A percentile compares a stretch with the other conserved stretches of the same genome.
phyloP scores from a whole-genome alignment of 2,888 invertebrate species.

The Nemapogon koenigi region DNA sequence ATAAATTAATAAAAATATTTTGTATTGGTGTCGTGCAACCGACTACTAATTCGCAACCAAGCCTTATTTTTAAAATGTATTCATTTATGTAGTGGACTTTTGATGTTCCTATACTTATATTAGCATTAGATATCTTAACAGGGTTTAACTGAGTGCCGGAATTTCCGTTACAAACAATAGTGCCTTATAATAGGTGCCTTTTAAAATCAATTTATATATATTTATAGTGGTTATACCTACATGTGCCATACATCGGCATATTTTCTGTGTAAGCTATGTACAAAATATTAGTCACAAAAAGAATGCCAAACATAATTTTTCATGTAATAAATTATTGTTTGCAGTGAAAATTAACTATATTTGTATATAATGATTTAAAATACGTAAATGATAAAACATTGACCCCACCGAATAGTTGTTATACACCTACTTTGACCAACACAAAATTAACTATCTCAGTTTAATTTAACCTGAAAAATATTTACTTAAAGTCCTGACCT shows the following conservation, averaged over 20 bases:
- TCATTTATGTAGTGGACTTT: no score
- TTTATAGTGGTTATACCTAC: constrained; percentile 6
- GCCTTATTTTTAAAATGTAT: no score
- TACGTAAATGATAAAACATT: constrained; percentile 37
- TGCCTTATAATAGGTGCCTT: constrained; percentile 47
- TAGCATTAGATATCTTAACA: no score
- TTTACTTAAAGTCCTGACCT: no score
- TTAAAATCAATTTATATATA: constrained; percentile 8
- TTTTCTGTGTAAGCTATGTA: constrained; percentile 28
- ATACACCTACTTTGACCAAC: no score
- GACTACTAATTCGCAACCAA: no score
- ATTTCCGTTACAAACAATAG: constrained; percentile 30
- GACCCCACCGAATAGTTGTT: constrained; percentile 49
- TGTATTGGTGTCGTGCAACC: no score
- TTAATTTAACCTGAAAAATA: no score
- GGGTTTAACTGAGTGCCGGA: no score
- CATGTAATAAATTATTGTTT: constrained; percentile 32
- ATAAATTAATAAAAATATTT: no score
- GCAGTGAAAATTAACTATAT: constrained; percentile 31
- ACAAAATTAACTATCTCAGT: no score
- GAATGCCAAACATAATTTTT: constrained; percentile 55
- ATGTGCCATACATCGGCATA: constrained; percentile 41
- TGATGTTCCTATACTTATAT: no score
- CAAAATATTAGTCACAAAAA: constrained; percentile 57
- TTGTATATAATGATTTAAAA: constrained; percentile 35